Base-by-base conservation (phyloP, 2,888 invertebrate genomes). In the Drosophila villosipedis region DNA sequence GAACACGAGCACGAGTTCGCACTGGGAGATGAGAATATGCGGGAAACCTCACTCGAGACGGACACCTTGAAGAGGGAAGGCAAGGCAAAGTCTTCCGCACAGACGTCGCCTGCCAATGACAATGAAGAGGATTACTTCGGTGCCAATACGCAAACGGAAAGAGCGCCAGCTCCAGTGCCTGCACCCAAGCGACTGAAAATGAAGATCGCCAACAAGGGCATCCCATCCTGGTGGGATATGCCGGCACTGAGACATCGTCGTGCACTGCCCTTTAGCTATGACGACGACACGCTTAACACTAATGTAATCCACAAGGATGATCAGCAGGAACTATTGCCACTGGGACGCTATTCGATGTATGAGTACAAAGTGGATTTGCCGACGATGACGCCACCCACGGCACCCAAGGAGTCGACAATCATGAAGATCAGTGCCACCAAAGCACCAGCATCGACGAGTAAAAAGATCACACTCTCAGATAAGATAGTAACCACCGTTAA, bases 161-260 rank as follows among this genome's bases (percentile, higher is more conserved):
- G 3, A 41, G 30, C 30, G 37, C n/a, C 52, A 6, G 31, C 33
- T 0, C 59, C 71, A 1, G 12, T 66, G 19, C 57, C 69, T 1
- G 66, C 41, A 50, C 82, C 72, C 43, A 49, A 59, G 43, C 52
- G 58, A 5, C 31, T 76, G 31, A 6, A 54, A 0, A 67, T 66
- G 31, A 64, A 74, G 6, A 25, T 25, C 0, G 22, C 52, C 22
- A 81, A 84, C 0, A 79, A 90, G 55, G 35, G 49, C 3, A 71
- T 82, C 31, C 73, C 73, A 0, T 82, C 91, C 19, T 92, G 92
- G 92, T 92, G 92, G 92, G 86, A 92, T 55, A 54, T 91, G 57
- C 81, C 90, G 0, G 14, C 80, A 0, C 52, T 81, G 31, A 60
- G 85, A 22, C 73, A 31, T 9, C 84, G 82, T 6, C 84, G 85